A percentile compares a stretch with the other conserved stretches of the same genome.
phyloP scores from a whole-genome alignment of 1,140 invertebrate genomes.

The Globodera rostochiensis region DNA sequence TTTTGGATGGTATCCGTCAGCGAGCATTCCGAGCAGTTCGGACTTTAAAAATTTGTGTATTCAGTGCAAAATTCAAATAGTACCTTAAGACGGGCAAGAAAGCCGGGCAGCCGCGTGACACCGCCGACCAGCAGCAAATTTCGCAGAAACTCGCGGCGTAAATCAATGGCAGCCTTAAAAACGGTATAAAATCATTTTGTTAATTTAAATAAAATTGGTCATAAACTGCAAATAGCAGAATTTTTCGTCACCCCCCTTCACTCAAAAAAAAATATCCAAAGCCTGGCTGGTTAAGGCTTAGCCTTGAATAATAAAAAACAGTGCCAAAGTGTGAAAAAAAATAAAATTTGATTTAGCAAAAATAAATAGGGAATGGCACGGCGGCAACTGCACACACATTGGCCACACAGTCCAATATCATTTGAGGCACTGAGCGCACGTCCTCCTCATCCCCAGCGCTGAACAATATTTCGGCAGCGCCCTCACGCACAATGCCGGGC shows the following conservation, averaged over 20 bases:
- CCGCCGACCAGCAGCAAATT: conserved; percentile 45
- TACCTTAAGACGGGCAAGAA: conserved; percentile 29
- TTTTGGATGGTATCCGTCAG: conserved; percentile 21
- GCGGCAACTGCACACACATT: conserved; percentile 29
- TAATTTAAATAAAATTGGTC: too few species aligned
- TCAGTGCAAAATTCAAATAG: conserved; percentile 1
- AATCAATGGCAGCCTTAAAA: conserved; percentile 48
- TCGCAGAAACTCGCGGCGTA: conserved; percentile 38
- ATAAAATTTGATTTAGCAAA: too few species aligned
- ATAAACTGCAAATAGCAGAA: too few species aligned
- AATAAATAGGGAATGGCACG: neutral
- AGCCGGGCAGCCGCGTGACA: conserved; percentile 43
- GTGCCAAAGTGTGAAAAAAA: too few species aligned
- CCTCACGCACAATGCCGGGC: conserved; percentile 44
- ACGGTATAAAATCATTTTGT: neutral
- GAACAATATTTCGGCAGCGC: conserved; percentile 46
- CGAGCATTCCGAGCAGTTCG: conserved; percentile 29
- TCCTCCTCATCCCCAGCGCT: conserved; percentile 19
- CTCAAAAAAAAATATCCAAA: too few species aligned
- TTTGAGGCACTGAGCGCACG: conserved; percentile 37
- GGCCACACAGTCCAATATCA: conserved; percentile 40
- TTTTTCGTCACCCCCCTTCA: too few species aligned
- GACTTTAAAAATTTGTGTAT: conserved; percentile 14
- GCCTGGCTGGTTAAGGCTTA: too few species aligned
- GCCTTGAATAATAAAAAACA: too few species aligned